Conservation (phyloP, 92 coral and sea anemone genomes). For the Epizoanthus ramosus region DNA sequence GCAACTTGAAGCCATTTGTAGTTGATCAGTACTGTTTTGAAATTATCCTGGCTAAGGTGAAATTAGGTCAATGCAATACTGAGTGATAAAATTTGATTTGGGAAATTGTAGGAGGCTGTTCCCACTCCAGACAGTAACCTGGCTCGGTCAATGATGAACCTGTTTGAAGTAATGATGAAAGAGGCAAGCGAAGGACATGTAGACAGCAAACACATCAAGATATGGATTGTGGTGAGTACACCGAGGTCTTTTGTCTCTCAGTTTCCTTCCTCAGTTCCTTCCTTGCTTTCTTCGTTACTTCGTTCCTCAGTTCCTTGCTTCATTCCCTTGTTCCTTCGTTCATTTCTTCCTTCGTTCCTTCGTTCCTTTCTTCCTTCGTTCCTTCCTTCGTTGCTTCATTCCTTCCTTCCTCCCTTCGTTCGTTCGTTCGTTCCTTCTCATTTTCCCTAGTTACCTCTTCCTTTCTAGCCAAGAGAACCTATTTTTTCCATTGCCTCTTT, state of each 20-base stretch:
- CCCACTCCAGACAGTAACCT: conserved; percentile 93
- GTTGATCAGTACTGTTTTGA: background rate
- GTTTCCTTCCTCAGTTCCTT: background rate
- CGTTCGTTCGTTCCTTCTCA: too few species aligned
- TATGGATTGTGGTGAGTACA: conserved; percentile 89
- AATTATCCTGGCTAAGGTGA: background rate
- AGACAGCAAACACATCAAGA: conserved; percentile 84
- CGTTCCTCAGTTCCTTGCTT: background rate
- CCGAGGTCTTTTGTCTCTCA: background rate
- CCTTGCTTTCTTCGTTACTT: too few species aligned
- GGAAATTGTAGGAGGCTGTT: conserved; percentile 72
- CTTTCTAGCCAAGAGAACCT: too few species aligned
- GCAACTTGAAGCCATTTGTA: too few species aligned
- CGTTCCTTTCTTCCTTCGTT: too few species aligned
- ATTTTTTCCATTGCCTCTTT: too few species aligned
- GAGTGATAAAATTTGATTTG: background rate
- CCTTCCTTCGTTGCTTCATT: too few species aligned
- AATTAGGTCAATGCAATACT: too few species aligned
- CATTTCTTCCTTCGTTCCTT: too few species aligned
- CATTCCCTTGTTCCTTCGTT: too few species aligned
- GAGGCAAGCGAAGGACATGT: conserved; percentile 66
- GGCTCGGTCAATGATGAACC: conserved; percentile 96
- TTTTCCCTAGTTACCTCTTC: too few species aligned
- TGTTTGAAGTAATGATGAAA: conserved; percentile 96
- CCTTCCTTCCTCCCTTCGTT: too few species aligned